Conservation (phyloP, 2,113 vertebrate species). For the Delphinapterus leucas region DNA sequence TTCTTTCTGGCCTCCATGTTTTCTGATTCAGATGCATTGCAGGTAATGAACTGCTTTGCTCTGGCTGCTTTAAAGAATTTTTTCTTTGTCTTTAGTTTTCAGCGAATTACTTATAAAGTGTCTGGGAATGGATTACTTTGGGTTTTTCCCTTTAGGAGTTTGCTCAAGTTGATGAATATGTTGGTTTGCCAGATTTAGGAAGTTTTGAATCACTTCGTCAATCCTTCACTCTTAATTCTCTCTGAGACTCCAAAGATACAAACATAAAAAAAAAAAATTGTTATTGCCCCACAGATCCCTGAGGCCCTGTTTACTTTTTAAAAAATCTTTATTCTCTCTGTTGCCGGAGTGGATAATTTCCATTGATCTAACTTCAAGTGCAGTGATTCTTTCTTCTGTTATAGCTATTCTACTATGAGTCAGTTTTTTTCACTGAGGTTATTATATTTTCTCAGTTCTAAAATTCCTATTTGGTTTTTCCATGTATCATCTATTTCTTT, state of each 20-base stretch:
- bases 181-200: neutral
- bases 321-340: neutral
- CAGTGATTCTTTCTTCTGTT: neutral
- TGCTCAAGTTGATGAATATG: neutral
- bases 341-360: neutral
- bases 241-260: neutral
- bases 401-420: neutral
- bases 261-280: neutral
- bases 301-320: neutral
- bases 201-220: conserved; percentile 6
- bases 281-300: neutral
- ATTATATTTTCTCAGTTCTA: neutral
- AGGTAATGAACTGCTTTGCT: neutral
- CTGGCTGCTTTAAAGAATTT: neutral
- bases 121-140: neutral
- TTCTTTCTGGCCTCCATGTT: neutral
- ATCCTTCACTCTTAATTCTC: neutral
- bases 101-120: neutral
- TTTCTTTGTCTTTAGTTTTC: neutral
- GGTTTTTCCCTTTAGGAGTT: neutral
- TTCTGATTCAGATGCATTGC: neutral
- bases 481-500: neutral
- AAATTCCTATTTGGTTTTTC: neutral
- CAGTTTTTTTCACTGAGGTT: conserved; percentile 1
- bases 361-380: neutral